Percentiles rank a stretch among this genome's conserved stretches.
These are phyloP conservation scores for Glossosoma conforme DNA, from an alignment of 1,140 invertebrate species.

Conservation along the genomic window DNA sequence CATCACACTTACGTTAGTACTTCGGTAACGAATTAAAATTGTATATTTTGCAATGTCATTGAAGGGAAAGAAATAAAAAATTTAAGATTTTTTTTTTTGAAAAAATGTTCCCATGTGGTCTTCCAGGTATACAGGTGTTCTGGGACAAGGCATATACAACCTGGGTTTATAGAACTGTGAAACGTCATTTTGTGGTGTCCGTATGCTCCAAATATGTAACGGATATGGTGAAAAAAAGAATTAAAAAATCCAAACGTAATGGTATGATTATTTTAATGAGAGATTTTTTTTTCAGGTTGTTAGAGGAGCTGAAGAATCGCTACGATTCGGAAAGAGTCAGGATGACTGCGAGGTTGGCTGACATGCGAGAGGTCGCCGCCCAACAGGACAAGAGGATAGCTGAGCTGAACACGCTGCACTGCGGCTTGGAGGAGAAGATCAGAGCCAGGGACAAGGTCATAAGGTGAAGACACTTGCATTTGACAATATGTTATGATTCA, in stretches of 20 bases:
- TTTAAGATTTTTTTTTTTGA: no score
- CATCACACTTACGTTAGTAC: no score
- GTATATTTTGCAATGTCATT: no score
- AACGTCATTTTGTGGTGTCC: not conserved
- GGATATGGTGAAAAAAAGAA: not conserved
- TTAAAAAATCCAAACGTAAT: not conserved
- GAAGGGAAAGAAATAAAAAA: no score
- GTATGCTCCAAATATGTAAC: not conserved
- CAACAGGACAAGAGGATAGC: constrained; percentile 20
- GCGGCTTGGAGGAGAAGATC: constrained; percentile 15
- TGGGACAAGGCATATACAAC: not conserved
- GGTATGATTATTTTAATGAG: not conserved
- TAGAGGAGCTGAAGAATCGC: constrained; percentile 27
- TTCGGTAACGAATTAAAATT: no score
- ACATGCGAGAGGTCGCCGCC: constrained; percentile 18
- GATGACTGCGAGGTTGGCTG: constrained; percentile 7
- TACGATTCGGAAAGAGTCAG: constrained; percentile 25
- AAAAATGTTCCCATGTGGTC: not conserved
- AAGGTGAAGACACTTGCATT: constrained; percentile 8
- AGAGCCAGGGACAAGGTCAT: constrained; percentile 22
- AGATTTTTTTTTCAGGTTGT: constrained; percentile 15
- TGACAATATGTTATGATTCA: not conserved
- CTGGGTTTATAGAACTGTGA: not conserved
- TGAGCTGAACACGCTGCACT: constrained; percentile 1
- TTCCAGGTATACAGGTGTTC: not conserved